These are phyloP conservation scores for Perognathus longimembris DNA, from an alignment of 2,113 vertebrate genomes.

Conservation along the genomic window DNA sequence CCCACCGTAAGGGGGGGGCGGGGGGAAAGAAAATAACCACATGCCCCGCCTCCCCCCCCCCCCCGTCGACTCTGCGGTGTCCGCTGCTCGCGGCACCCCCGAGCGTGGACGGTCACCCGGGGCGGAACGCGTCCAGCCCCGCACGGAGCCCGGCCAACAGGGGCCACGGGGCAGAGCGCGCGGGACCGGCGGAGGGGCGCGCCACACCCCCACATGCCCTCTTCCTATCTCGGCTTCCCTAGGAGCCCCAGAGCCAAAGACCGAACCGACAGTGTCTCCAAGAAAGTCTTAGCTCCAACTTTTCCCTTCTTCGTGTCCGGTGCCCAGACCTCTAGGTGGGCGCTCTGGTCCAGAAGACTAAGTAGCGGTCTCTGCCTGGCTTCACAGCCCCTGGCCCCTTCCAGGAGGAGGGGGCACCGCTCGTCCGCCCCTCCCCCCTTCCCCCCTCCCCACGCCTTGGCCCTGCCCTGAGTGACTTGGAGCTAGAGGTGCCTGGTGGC, in stretches of 20 bases:
- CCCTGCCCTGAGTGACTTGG: background rate
- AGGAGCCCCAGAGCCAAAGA: background rate
- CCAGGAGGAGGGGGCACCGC: too few relatives aligned
- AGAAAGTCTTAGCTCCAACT: slow-evolving; percentile 54
- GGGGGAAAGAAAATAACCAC: background rate
- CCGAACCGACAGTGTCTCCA: background rate
- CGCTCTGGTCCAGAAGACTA: background rate
- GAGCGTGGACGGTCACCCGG: slow-evolving; percentile 37
- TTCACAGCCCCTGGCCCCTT: too few relatives aligned
- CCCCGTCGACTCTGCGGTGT: background rate
- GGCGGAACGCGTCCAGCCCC: background rate
- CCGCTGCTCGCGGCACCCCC: slow-evolving; percentile 14
- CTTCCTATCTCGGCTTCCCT: background rate
- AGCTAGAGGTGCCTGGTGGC: background rate
- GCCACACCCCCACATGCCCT: slow-evolving; percentile 7
- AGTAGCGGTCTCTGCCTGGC: too few relatives aligned
- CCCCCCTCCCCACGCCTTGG: background rate
- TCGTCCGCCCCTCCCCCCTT: too few relatives aligned
- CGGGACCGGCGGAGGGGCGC: background rate
- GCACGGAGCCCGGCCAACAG: background rate
- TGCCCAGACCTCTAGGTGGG: background rate
- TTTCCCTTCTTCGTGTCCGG: background rate
- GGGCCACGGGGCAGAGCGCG: background rate
- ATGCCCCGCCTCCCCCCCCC: background rate
- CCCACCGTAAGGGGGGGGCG: background rate